phyloP scores from a whole-genome alignment of 2,888 invertebrate species.

The Hypena proboscidalis region DNA sequence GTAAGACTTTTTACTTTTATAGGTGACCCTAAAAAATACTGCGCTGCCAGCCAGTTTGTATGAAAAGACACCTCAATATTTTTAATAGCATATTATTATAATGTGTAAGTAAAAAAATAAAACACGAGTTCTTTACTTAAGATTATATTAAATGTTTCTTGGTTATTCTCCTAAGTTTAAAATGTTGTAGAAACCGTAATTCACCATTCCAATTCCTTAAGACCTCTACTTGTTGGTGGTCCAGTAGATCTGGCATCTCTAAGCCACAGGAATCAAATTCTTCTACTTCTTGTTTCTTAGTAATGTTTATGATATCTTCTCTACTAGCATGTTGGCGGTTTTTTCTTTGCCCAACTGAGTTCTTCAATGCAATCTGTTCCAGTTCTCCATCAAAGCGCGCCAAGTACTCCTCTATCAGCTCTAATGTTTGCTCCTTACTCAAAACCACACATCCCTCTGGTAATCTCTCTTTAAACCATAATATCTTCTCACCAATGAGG shows the following conservation, averaged over 20 bases:
- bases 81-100: no score
- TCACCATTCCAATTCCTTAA: conserved; percentile 89
- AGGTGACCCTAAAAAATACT: no score
- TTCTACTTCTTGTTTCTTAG: conserved; percentile 88
- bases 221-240: conserved; percentile 84
- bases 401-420: conserved; percentile 84
- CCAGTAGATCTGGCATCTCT: conserved; percentile 90
- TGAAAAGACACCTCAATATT: no score
- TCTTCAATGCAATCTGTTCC: conserved; percentile 91
- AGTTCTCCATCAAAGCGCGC: conserved; percentile 90
- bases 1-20: no score
- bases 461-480: conserved; percentile 91
- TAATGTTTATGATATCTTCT: conserved; percentile 91
- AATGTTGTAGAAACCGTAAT: conserved; percentile 87
- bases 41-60: no score
- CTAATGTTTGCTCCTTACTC: conserved; percentile 85
- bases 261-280: conserved; percentile 92
- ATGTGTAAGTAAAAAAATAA: conserved; percentile 4
- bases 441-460: conserved; percentile 82
- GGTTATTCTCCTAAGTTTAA: conserved; percentile 86
- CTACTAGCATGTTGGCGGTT: conserved; percentile 92
- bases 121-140: background rate
- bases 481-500: conserved; percentile 90
- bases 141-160: conserved; percentile 65
- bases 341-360: conserved; percentile 90